Evolutionary conservation across 2,888 invertebrate species (phyloP), one percentile per base, ranked within the genome.

Genomic region (Iselma pallidipennis): DNA sequence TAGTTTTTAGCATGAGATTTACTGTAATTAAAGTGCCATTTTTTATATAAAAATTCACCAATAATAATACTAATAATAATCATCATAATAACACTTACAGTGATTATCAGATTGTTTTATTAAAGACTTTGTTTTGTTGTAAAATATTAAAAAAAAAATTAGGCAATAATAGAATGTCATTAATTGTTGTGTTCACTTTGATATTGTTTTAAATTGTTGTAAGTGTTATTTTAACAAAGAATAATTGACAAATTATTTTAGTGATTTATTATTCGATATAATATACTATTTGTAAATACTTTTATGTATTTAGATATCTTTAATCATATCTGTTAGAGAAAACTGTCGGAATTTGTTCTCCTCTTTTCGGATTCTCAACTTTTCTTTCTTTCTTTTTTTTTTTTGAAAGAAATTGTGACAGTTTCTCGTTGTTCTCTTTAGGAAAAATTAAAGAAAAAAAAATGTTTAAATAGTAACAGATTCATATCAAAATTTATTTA

Each of bases 401-500:
- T 42, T 42, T 52, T 57, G 23, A 23, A 53, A 33, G 37, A 49
- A 48, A 61, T 58, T 54, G 42, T 49, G 58, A 55, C 55, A 61
- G 56, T 57, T 56, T 67, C 57, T 59, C 59, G 29, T 45, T 57
- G 63, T 67, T 67, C 56, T 63, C 70, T 64, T 67, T 62, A 42
- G 42, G 6, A 42, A 21, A 42, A 45, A n/a, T n/a, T n/a, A n/a
- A 62, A 23, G 49, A 57, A 51, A 49, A 60, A 63, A 50, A 61
- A 64, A 64, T 42, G 42, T 42, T 42, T 69, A 69, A 71, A 75
- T 72, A 74, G 78, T 77, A 79, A 81, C 78, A 70, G 76, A 80
- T 78, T 80, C 81, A 80, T 81, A 81, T 81, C 81, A 81, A 51
- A 51, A 77, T 80, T 80, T 78, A 72, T 79, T 80, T 80, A 81